Conservation (phyloP, 1,140 invertebrate species). For the Drosophila oshimai region DNA sequence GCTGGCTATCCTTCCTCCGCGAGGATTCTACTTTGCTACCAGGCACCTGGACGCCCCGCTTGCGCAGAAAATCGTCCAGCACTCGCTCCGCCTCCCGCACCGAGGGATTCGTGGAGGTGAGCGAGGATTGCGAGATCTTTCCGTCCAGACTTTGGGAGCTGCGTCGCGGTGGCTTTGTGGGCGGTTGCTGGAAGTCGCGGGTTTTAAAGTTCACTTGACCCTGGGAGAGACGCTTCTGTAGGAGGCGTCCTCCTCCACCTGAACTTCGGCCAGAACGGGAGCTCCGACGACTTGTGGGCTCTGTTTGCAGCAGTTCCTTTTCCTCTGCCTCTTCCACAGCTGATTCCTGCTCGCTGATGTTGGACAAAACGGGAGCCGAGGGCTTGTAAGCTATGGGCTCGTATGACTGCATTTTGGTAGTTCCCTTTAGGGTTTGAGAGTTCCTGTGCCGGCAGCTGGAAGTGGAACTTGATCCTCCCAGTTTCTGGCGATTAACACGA, state of each 20-base stretch:
- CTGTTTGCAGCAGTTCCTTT: neutral
- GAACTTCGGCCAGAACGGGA: constrained; percentile 42
- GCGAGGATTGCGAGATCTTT: constrained; percentile 49
- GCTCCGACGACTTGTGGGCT: constrained; percentile 2
- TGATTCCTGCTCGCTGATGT: constrained; percentile 64
- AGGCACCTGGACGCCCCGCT: constrained; percentile 51
- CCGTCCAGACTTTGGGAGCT: constrained; percentile 57
- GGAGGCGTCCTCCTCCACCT: constrained; percentile 44
- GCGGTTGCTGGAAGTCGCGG: constrained; percentile 41
- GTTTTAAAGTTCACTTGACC: constrained; percentile 56
- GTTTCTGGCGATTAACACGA: constrained; percentile 65
- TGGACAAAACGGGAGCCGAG: constrained; percentile 54
- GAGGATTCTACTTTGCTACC: neutral
- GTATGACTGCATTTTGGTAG: neutral
- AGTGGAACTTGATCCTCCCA: neutral
- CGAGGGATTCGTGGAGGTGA: constrained; percentile 64
- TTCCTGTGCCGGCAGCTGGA: neutral
- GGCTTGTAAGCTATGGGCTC: constrained; percentile 36
- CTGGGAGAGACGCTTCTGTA: constrained; percentile 64
- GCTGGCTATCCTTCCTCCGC: constrained; percentile 39
- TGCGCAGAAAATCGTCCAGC: constrained; percentile 65
- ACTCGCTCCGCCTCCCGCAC: constrained; percentile 69
- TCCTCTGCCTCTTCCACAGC: constrained; percentile 34
- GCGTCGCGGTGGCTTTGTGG: constrained; percentile 70
- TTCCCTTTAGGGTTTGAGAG: neutral